phyloP scores from a whole-genome alignment of 2,888 invertebrate species.

The Trachelus iudaicus region DNA sequence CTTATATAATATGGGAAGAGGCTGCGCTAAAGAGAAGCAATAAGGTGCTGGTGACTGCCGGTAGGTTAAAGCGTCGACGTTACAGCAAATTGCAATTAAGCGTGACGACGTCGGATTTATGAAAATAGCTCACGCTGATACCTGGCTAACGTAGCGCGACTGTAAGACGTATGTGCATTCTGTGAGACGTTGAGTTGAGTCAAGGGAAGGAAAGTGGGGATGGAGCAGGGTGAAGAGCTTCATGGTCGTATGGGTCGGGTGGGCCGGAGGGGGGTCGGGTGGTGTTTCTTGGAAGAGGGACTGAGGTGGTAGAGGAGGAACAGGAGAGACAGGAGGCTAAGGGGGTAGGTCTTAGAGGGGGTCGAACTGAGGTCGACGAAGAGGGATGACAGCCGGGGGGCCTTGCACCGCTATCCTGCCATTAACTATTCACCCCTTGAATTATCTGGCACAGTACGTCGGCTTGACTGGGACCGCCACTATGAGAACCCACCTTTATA shows the following conservation, averaged over 20 bases:
- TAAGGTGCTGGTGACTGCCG: slow-evolving; percentile 36
- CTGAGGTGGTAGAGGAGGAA: neutral
- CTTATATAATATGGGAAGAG: neutral
- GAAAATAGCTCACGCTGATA: slow-evolving; percentile 32
- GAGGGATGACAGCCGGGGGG: slow-evolving; percentile 6
- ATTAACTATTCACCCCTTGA: slow-evolving; percentile 30
- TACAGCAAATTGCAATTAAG: slow-evolving; percentile 51
- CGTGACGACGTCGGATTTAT: slow-evolving; percentile 48
- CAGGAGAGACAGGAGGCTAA: neutral
- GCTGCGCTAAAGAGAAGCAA: slow-evolving; percentile 24
- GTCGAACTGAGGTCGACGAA: neutral
- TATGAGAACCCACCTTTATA: neutral
- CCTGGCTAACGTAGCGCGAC: neutral
- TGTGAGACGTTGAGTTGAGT: neutral
- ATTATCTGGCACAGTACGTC: slow-evolving; percentile 21
- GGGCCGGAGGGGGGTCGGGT: too few species aligned
- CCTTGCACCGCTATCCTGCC: slow-evolving; percentile 20
- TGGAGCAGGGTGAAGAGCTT: too few species aligned
- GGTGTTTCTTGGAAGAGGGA: neutral
- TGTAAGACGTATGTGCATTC: neutral
- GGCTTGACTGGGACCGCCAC: neutral
- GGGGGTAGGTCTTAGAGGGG: neutral
- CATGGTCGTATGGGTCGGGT: too few species aligned
- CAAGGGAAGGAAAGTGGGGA: neutral
- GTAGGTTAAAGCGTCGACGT: slow-evolving; percentile 33